Base-by-base conservation (phyloP, 2,888 invertebrate genomes). In the Unio pictorum region DNA sequence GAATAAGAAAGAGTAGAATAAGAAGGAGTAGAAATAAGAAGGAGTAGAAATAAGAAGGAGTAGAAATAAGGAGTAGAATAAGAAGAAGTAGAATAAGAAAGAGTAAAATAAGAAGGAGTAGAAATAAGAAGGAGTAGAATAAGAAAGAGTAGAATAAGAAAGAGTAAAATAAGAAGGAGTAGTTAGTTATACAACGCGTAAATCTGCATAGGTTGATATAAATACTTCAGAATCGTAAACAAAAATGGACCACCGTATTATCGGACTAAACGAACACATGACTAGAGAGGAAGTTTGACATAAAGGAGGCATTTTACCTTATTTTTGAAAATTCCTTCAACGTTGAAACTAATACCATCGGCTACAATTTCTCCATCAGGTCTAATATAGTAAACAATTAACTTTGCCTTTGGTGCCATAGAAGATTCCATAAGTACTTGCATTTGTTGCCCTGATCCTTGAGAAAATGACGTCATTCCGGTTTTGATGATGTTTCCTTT, bases 251-350 rank as follows among this genome's bases (percentile, higher is more conserved):
- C 58, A n/a, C 11, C 7, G 0, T 58, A 58, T 15, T 8, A 58
- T 7, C 7, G 2, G 23, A n/a, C 0, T 4, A 26, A 59, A 4
- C 59, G n/a, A 23, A 8, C 4, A 4, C 3, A 23, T 26, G 59
- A 23, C 59, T 59, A 23, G 59, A 23, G 8, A n/a, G 1, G n/a
- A 26, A 26, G 1, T n/a, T 11, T 58, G 26, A 58, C 3, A 58
- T 23, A 58, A 1, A 11, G 8, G 20, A 6, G 20, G 30, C 17
- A n/a, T 61, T 61, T 60, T 73, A 84, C 83, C 68, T 80, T 66
- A 86, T 96, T 96, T 86, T 94, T 94, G 75, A 97, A 92, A 34
- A 95, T 91, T 59, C 94, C 94, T 20, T 94, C 93, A 0, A 94
- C 92, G 78, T 95, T 94, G 66, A 96, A 93, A 76, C 94, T 94